A percentile compares a stretch with the other conserved stretches of the same genome.
These are phyloP conservation scores for Henicopernis longicauda DNA, from an alignment of 2,113 vertebrate genomes.

Conservation along the genomic window DNA sequence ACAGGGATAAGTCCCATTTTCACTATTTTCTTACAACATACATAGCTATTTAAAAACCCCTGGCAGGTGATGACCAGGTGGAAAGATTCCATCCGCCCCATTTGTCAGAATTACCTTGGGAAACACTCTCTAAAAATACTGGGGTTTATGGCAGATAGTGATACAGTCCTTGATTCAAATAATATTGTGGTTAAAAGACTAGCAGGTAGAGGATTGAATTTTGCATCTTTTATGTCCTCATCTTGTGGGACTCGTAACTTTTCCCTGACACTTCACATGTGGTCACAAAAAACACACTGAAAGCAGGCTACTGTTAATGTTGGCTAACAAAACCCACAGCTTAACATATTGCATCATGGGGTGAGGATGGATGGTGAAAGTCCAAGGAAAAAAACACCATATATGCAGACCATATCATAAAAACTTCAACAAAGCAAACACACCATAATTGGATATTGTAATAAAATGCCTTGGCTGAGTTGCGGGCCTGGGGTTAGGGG, in stretches of 20 bases:
- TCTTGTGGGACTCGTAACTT: conserved; percentile 23
- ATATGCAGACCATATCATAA: neutral
- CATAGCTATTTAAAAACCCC: neutral
- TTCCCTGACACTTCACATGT: conserved; percentile 7
- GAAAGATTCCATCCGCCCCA: neutral
- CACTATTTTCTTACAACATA: neutral
- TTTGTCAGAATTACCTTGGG: neutral
- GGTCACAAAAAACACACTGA: conserved; percentile 34
- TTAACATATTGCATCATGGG: neutral
- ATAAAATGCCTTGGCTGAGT: neutral
- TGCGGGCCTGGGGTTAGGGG: neutral
- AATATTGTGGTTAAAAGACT: conserved; percentile 17
- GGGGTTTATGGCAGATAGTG: neutral
- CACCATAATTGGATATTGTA: neutral
- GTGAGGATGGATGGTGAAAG: neutral
- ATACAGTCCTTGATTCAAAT: neutral
- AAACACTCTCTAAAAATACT: neutral
- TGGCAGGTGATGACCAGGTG: neutral
- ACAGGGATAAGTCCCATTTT: neutral
- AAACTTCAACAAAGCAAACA: neutral
- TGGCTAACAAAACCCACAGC: neutral
- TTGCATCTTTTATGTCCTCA: conserved; percentile 35
- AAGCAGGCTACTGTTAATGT: neutral
- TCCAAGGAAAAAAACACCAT: neutral
- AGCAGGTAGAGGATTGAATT: conserved; percentile 1